Conservation (phyloP, 2,113 vertebrate species). For the Oreochromis spilurus region DNA sequence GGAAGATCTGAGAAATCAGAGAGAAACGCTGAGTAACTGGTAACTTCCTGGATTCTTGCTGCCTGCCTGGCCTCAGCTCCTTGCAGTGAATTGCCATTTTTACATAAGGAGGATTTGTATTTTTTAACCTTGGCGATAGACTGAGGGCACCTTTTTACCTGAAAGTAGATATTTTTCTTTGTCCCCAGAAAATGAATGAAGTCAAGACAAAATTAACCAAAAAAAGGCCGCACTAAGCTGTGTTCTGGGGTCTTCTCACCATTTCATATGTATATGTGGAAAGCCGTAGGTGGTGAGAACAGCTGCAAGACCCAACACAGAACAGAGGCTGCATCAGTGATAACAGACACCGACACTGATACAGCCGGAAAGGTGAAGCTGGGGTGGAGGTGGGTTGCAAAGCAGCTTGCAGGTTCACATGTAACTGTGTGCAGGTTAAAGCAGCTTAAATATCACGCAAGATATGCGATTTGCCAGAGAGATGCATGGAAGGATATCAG, state of each 20-base stretch:
- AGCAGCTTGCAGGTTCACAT: neutral
- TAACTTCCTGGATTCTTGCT: neutral
- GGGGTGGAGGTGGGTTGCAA: neutral
- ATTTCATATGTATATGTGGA: neutral
- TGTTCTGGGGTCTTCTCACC: neutral
- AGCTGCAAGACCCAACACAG: neutral
- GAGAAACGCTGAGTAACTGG: neutral
- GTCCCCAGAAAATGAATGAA: neutral
- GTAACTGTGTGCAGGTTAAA: neutral
- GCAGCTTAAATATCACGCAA: neutral
- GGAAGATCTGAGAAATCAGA: neutral
- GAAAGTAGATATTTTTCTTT: neutral
- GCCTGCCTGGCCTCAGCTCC: neutral
- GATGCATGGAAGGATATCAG: neutral
- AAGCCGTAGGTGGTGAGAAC: neutral
- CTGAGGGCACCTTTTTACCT: neutral
- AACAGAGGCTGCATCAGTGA: neutral
- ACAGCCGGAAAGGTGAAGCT: neutral
- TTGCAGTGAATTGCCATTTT: neutral
- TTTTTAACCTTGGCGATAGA: neutral
- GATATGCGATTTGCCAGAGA: neutral
- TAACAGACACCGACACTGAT: neutral
- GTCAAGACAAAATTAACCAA: neutral
- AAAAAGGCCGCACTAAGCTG: neutral
- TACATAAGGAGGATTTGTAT: neutral